Base-by-base conservation (phyloP, 2,888 invertebrate genomes). In the Drosophila acutilabella region DNA sequence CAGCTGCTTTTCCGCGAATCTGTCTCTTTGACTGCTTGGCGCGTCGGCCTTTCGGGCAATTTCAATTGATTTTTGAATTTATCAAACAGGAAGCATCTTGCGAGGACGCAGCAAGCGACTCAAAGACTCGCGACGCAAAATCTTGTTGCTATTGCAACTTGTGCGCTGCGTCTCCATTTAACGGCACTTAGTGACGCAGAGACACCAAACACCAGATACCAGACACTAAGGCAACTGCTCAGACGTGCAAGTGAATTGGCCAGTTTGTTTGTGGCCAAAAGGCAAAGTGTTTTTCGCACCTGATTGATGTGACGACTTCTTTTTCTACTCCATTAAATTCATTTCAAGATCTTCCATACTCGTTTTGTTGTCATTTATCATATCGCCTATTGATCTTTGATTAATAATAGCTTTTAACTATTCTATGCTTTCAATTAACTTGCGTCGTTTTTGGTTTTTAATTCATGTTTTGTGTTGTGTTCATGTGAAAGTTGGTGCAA, bases 21-120 rank as follows among this genome's bases (percentile, higher is more conserved):
- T 78, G 74, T 65, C 74, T 57, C 53, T 61, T 70, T 70, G 74
- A 62, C 70, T 70, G 71, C 70, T 60, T 70, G 72, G 66, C 64
- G 81, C 77, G 78, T 80, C 84, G 85, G 88, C 71, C 85, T 87
- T 81, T 87, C 76, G 81, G 76, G 61, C 79, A 84, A 73, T 79
- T 84, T 76, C 88, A 87, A 87, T 82, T 82, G 81, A 82, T 82
- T 82, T 87, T 87, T 62, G 67, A 84, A 81, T 87, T 84, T 87
- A 82, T 82, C 85, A 87, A 87, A 82, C 88, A 82, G 88, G 81
- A 82, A 82, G 88, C 81, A 87, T 82, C 88, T 77, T 60, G 33
- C 52, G 66, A 59, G 64, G 74, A 75, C 68, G 75, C 77, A 56
- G 64, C 53, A 57, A 56, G 50, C 42, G 53, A 36, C 36, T 13